A percentile compares a stretch with the other conserved stretches of the same genome.
Evolutionary conservation across 30 jellyfish, hydroid and myxozoan species (phyloP).

Genomic region (Chironex yamaguchii): DNA sequence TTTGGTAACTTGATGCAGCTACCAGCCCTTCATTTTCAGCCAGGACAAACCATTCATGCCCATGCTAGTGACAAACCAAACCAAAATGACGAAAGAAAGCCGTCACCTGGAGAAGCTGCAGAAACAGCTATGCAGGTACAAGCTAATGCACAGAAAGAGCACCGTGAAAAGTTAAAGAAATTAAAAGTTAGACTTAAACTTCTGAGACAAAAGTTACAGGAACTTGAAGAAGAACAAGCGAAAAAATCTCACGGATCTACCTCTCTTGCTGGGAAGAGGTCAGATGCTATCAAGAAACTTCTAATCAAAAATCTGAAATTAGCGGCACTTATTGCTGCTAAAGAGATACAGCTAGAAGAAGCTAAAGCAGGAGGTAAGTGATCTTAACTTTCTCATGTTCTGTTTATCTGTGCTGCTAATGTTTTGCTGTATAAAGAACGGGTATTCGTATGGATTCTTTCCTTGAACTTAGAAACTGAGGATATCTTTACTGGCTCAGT

Average conservation of each 20-base stretch:
- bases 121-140: constrained; percentile 79
- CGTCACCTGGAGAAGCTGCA: constrained; percentile 79
- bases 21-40: constrained; percentile 40
- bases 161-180: constrained; percentile 52
- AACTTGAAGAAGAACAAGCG: constrained; percentile 91
- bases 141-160: constrained; percentile 52
- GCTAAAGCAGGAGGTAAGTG: constrained; percentile 83
- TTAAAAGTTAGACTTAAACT: constrained; percentile 70
- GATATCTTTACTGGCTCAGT: no score
- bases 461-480: no score
- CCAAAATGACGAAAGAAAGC: constrained; percentile 9
- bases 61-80: constrained; percentile 96
- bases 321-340: constrained; percentile 96
- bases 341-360: constrained; percentile 93
- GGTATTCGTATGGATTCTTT: no score
- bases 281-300: constrained; percentile 88
- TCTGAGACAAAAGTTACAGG: constrained; percentile 59
- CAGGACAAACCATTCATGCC: constrained; percentile 86
- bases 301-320: constrained; percentile 85
- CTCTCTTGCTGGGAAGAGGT: constrained; percentile 76
- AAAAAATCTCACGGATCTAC: constrained; percentile 84
- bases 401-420: no score
- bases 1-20: constrained; percentile 14
- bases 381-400: no score
- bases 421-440: no score